Percentiles rank a stretch among this genome's conserved stretches.
Conservation (phyloP, 2,113 vertebrate species). For the Ovibos moschatus region DNA sequence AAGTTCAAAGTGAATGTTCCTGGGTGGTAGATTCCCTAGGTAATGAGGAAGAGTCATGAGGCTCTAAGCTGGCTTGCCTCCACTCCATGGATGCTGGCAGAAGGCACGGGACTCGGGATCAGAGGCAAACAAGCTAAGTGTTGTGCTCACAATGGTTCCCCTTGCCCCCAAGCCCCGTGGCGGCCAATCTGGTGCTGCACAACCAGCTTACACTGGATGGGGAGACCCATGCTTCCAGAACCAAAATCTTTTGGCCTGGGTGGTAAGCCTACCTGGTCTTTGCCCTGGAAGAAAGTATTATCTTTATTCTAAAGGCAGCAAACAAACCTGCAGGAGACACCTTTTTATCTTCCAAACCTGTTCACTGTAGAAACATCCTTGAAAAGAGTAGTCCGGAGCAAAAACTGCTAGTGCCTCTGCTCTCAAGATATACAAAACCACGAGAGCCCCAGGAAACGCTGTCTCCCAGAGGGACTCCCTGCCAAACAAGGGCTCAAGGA, state of each 20-base stretch:
- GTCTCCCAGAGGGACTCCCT: neutral
- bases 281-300: neutral
- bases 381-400: neutral
- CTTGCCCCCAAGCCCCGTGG: neutral
- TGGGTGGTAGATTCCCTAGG: neutral
- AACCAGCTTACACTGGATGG: neutral
- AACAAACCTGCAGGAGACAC: neutral
- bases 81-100: neutral
- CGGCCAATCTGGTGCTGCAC: neutral
- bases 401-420: neutral
- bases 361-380: neutral
- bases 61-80: neutral
- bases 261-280: neutral
- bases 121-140: too few relatives aligned
- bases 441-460: neutral
- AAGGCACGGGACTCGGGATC: neutral
- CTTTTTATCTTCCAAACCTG: neutral
- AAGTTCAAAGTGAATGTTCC: neutral
- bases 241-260: neutral
- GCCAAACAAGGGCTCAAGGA: neutral
- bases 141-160: fast-evolving
- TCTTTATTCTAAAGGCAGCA: neutral
- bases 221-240: neutral
- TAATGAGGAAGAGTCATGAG: neutral
- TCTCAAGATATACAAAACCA: neutral